Evolutionary conservation across 2,888 invertebrate species (phyloP).

Genomic region (Nesidiocoris tenuis): DNA sequence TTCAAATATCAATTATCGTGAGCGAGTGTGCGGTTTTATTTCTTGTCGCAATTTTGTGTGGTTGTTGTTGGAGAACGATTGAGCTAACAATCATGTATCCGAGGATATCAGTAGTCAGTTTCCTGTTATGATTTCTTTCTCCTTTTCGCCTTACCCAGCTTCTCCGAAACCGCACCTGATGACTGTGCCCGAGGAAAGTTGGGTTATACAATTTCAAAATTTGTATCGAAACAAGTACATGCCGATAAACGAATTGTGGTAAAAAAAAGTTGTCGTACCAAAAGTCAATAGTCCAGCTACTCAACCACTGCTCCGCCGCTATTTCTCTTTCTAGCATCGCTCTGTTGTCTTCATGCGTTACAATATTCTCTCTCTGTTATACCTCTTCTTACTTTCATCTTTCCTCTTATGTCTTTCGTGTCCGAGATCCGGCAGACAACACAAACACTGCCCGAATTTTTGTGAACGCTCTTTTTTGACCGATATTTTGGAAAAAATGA

Average conservation of each 20-base stretch:
- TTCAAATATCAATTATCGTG: not conserved
- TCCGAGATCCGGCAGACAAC: constrained; percentile 36
- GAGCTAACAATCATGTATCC: not conserved
- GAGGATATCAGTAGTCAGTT: not conserved
- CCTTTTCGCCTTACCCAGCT: constrained; percentile 50
- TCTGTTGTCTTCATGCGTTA: constrained; percentile 8
- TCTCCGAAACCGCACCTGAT: constrained; percentile 56
- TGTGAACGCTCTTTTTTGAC: constrained; percentile 4
- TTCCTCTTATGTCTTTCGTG: constrained; percentile 20
- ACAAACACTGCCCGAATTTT: constrained; percentile 15
- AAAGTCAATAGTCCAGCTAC: not conserved
- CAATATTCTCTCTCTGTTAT: constrained; percentile 6
- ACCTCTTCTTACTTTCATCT: not conserved
- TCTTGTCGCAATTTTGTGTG: not conserved
- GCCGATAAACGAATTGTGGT: not conserved
- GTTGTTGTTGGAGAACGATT: constrained; percentile 7
- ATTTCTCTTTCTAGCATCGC: constrained; percentile 11
- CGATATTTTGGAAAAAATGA: constrained; percentile 6
- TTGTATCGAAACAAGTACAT: not conserved
- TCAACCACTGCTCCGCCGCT: constrained; percentile 2
- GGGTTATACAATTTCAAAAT: constrained; percentile 23
- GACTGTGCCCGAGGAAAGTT: constrained; percentile 57
- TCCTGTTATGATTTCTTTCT: constrained; percentile 30
- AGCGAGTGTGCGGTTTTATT: constrained; percentile 11
- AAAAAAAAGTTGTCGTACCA: not conserved